Conservation (phyloP, 1,140 invertebrate genomes). For the Macrotrachela quadricornifera region DNA sequence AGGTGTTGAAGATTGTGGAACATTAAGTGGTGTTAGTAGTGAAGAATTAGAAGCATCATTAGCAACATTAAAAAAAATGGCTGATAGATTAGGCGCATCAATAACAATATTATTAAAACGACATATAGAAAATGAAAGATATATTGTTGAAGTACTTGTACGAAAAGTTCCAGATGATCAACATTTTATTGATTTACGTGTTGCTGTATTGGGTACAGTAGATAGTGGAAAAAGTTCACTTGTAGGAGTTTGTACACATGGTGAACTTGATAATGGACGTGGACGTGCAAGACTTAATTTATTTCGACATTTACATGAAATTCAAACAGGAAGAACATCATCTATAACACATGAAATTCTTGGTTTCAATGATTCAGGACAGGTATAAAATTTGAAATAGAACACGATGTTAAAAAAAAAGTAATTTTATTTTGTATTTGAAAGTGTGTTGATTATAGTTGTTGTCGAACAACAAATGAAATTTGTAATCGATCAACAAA, state of each 20-base stretch:
- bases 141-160: slow-evolving; percentile 56
- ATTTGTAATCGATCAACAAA: slow-evolving; percentile 40
- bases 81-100: slow-evolving; percentile 51
- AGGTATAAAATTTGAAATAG: no score
- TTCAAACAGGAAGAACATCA: slow-evolving; percentile 77
- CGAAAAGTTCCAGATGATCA: slow-evolving; percentile 71
- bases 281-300: slow-evolving; percentile 84
- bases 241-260: slow-evolving; percentile 27
- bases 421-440: not conserved
- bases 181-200: slow-evolving; percentile 56
- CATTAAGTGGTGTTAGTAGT: slow-evolving; percentile 51
- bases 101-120: slow-evolving; percentile 35
- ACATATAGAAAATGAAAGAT: not conserved
- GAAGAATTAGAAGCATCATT: slow-evolving; percentile 60
- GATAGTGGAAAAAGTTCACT: slow-evolving; percentile 81
- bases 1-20: slow-evolving; percentile 75
- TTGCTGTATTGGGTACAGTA: slow-evolving; percentile 73
- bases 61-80: slow-evolving; percentile 33
- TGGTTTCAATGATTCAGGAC: slow-evolving; percentile 47
- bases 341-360: slow-evolving; percentile 88
- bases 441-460: slow-evolving; percentile 24
- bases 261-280: slow-evolving; percentile 51
- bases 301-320: slow-evolving; percentile 84
- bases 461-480: slow-evolving; percentile 71
- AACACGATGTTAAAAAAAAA: no score